Evolutionary conservation across 2,888 invertebrate species (phyloP), one percentile per base, ranked within the genome.

Genomic region (Trilocha varians): DNA sequence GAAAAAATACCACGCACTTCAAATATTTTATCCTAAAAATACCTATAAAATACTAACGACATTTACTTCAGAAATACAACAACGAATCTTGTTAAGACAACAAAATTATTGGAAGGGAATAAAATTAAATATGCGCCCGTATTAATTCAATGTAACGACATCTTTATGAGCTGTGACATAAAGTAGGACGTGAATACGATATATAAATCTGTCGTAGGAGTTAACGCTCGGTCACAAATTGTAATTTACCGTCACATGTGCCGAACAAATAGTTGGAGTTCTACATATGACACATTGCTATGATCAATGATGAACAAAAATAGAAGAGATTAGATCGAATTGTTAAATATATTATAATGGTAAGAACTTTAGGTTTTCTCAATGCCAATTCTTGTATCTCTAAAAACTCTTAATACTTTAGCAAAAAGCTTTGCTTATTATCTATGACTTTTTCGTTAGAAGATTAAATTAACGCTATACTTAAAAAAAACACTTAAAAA

Each of bases 91-190:
- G 25, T 34, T 34, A 13, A 55, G 52, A 25, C 25, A 62, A 60
- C 56, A 59, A 62, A 63, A 70, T 70, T 66, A 68, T 61, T 66
- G 61, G 58, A 55, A 39, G 55, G 42, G 52, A 67, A 70, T 73
- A 74, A 70, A 76, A 75, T 77, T 71, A 64, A 64, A 59, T 52
- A 61, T 61, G 60, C 59, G 58, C 54, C 64, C 61, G 69, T 76
- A 78, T 78, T 73, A 77, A 78, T 79, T 74, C 68, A 64, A 70
- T 55, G 62, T 70, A 75, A 75, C 57, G 82, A 82, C 77, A 70
- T 78, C 64, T 80, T 82, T 82, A 80, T 75, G 80, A 75, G 73
- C 63, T 76, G 78, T 66, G 78, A 79, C 71, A 78, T 69, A 74
- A 73, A 78, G 69, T 72, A 72, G 78, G 74, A 76, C 73, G 73